Conservation (phyloP, 2,888 invertebrate genomes). For the Tipula lateralis region DNA sequence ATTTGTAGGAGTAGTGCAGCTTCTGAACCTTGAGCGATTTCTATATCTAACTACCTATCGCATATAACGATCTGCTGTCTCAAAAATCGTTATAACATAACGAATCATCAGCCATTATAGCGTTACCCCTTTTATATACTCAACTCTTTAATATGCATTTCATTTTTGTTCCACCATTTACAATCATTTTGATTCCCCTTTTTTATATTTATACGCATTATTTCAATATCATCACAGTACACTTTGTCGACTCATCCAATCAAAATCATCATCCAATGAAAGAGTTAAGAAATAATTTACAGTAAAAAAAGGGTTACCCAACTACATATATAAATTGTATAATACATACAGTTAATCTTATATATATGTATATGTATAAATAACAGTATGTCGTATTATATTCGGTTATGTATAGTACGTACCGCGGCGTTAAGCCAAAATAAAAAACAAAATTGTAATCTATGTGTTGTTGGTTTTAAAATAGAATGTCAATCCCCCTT, state of each 20-base stretch:
- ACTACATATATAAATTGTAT: not conserved
- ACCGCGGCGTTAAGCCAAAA: not conserved
- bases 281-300: not conserved
- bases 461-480: not conserved
- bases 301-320: conserved; percentile 13
- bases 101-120: not conserved
- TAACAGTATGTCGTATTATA: not conserved
- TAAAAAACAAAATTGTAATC: not conserved
- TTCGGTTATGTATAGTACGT: too few relatives aligned
- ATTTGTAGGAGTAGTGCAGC: too few relatives aligned
- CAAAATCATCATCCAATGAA: conserved; percentile 6
- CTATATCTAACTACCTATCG: too few relatives aligned
- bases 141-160: not conserved
- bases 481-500: conserved; percentile 24
- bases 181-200: not conserved
- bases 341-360: not conserved
- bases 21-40: too few relatives aligned
- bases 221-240: not conserved
- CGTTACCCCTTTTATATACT: not conserved
- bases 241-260: not conserved
- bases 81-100: too few relatives aligned
- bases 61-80: too few relatives aligned
- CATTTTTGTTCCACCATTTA: not conserved
- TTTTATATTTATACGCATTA: not conserved
- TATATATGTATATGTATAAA: not conserved